These are phyloP conservation scores for Dryococelus australis DNA, from an alignment of 2,888 invertebrate genomes.

Conservation along the genomic window DNA sequence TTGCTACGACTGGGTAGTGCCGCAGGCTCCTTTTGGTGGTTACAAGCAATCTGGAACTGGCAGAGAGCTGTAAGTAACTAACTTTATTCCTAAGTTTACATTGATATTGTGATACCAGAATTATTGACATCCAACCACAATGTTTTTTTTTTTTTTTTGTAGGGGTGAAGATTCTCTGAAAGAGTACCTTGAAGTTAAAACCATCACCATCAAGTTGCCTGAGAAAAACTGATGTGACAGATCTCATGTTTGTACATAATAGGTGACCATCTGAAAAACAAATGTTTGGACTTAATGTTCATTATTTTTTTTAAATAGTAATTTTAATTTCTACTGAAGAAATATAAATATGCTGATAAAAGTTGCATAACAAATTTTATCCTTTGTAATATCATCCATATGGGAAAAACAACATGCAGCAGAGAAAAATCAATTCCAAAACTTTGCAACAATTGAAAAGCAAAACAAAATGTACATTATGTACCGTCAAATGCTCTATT, in stretches of 20 bases:
- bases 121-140: background rate
- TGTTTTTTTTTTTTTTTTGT: slow-evolving; percentile 52
- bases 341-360: no score
- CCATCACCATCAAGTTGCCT: slow-evolving; percentile 77
- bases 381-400: no score
- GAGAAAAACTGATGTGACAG: slow-evolving; percentile 64
- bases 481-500: no score
- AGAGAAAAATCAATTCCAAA: no score
- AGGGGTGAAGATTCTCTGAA: slow-evolving; percentile 91
- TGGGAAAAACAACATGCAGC: no score
- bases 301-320: no score
- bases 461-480: no score
- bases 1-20: slow-evolving; percentile 85
- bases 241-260: background rate
- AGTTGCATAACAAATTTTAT: no score
- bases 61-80: slow-evolving; percentile 69
- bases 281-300: no score
- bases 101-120: background rate
- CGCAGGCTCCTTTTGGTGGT: slow-evolving; percentile 94
- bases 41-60: slow-evolving; percentile 97
- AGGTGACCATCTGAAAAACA: background rate
- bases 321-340: no score
- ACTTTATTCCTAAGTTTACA: background rate
- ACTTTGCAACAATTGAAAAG: no score
- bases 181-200: slow-evolving; percentile 95